Base-by-base conservation (phyloP, 2,888 invertebrate species). In the Gandaritis pyraliata region DNA sequence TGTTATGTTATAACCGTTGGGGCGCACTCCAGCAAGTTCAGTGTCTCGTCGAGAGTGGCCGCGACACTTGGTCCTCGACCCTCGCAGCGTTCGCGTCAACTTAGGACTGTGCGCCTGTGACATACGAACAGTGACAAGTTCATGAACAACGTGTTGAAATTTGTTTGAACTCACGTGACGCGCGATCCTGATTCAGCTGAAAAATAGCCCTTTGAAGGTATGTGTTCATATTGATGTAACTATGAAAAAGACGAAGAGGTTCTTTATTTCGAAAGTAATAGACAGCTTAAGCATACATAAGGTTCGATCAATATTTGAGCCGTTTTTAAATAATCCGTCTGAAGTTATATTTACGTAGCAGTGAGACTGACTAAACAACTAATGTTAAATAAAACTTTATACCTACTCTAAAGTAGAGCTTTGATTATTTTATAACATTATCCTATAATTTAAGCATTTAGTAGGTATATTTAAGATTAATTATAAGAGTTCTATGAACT, bases 1-100 rank as follows among this genome's bases (percentile, higher is more conserved):
- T 92, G 92, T 92, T 92, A 92, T 91, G 92, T 92, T 92, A 92
- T 92, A 92, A 92, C 92, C 91, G 92, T 90, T 90, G 92, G 88
- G 90, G 87, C 90, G 88, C 89, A 85, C 88, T 86, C 82, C 81
- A 80, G 85, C 92, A 90, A 92, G 92, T 92, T 92, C 92, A 92
- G 92, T 92, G 92, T 92, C 91, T 90, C 88, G 90, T 86, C 79
- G 90, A 87, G 88, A 86, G 90, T 88, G 89, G 91, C 88, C 90
- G 89, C 90, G 91, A 87, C 86, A 90, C 87, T 82, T 83, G 81
- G 84, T 81, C 82, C 86, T 87, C 80, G 85, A 87, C 80, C 80
- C 81, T 80, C 80, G 78, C 77, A 80, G 78, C 81, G 82, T 81
- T 83, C 82, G 85, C 83, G 77, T 77, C 82, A 78, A 59, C 75